These are phyloP conservation scores for Lepas anatifera DNA, from an alignment of 2,888 invertebrate species.

Conservation along the genomic window DNA sequence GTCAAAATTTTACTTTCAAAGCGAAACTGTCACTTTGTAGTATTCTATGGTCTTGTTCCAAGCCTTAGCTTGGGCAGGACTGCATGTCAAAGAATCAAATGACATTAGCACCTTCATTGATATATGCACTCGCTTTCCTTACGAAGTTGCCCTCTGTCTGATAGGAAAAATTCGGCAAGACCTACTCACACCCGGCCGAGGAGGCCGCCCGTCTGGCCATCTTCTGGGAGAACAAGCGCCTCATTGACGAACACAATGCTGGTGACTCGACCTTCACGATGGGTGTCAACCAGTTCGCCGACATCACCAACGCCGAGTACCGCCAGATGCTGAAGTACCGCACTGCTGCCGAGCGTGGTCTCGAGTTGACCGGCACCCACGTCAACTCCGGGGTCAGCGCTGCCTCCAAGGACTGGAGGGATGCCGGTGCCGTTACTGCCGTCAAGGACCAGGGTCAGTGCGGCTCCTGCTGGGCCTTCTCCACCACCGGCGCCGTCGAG, in stretches of 20 bases:
- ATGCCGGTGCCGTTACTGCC: slow-evolving; percentile 32
- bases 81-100: no score
- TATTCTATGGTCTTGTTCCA: no score
- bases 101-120: no score
- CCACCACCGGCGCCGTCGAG: slow-evolving; percentile 52
- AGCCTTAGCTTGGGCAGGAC: no score
- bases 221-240: slow-evolving; percentile 72
- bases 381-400: neutral
- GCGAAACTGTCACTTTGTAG: no score
- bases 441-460: no score
- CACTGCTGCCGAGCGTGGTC: neutral
- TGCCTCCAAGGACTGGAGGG: slow-evolving; percentile 32
- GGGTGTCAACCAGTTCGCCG: slow-evolving; percentile 56
- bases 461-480: no score
- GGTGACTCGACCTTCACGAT: slow-evolving; percentile 28
- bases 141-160: no score
- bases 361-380: neutral
- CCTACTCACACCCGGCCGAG: slow-evolving; percentile 56
- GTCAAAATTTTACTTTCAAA: no score
- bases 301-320: slow-evolving; percentile 76
- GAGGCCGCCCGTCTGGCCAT: slow-evolving; percentile 77
- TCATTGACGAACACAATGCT: slow-evolving; percentile 67
- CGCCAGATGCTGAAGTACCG: slow-evolving; percentile 51
- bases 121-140: no score
- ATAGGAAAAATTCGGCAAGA: slow-evolving; percentile 37